These are phyloP conservation scores for Tortrix viridana DNA, from an alignment of 2,888 invertebrate genomes.

Conservation along the genomic window DNA sequence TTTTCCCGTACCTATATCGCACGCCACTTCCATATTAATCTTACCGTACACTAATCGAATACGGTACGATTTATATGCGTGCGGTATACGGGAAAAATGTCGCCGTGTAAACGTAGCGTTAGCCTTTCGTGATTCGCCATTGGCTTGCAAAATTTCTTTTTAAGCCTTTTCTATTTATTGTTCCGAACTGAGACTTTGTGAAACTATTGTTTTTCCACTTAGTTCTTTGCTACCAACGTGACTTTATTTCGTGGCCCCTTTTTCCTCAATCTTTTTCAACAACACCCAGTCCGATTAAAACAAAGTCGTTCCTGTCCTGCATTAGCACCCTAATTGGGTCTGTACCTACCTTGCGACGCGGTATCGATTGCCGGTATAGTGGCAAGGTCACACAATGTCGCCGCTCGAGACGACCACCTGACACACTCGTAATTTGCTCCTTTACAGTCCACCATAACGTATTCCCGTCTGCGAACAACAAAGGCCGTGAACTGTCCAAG, in stretches of 20 bases:
- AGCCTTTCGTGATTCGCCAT: constrained; percentile 9
- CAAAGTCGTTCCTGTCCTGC: background rate
- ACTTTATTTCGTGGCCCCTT: no score
- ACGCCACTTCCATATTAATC: no score
- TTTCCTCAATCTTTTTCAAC: no score
- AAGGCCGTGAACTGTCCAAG: constrained; percentile 15
- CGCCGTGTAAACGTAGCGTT: no score
- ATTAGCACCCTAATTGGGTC: constrained; percentile 16
- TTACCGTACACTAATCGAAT: no score
- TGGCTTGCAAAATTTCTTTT: constrained; percentile 3
- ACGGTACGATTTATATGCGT: no score
- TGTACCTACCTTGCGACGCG: constrained; percentile 45
- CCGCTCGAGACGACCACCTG: constrained; percentile 35
- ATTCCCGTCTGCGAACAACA: background rate
- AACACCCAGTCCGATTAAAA: background rate
- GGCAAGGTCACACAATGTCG: constrained; percentile 64
- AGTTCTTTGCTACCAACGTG: no score
- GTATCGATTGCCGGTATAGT: constrained; percentile 60
- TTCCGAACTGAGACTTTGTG: no score
- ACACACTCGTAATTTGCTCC: constrained; percentile 10
- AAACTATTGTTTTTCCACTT: no score
- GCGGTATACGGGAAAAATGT: no score
- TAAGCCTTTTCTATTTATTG: background rate
- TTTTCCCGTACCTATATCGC: no score
- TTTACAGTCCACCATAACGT: background rate